phyloP scores from a whole-genome alignment of 2,888 invertebrate genomes.

The Blera fallax region DNA sequence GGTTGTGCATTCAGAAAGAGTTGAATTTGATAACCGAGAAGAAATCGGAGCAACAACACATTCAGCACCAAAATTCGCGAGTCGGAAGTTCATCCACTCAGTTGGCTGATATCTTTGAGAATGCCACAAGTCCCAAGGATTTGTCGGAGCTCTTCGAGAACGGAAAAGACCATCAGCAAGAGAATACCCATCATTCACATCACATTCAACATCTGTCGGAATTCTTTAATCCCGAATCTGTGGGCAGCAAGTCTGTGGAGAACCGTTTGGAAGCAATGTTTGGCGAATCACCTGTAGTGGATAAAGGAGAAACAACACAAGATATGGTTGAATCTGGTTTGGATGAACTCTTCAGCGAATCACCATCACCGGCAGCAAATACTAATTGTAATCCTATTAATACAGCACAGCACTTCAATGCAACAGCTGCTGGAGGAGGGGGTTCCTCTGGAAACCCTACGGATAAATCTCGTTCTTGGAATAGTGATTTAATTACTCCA shows the following conservation, averaged over 20 bases:
- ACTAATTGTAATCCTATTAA: constrained; percentile 25
- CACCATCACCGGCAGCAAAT: constrained; percentile 75
- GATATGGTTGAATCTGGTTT: constrained; percentile 80
- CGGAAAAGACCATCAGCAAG: constrained; percentile 73
- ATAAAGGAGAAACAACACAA: constrained; percentile 73
- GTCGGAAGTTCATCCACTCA: constrained; percentile 71
- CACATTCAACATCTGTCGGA: constrained; percentile 77
- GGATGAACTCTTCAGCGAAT: constrained; percentile 80
- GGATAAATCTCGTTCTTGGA: constrained; percentile 64
- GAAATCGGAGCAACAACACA: constrained; percentile 74
- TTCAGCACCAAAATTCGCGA: constrained; percentile 62
- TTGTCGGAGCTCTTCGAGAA: constrained; percentile 72
- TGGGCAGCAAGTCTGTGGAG: constrained; percentile 81
- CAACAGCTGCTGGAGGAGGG: constrained; percentile 15
- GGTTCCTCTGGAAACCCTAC: background rate
- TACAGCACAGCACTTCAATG: constrained; percentile 47
- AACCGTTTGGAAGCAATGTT: constrained; percentile 81
- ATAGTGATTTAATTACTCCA: constrained; percentile 67
- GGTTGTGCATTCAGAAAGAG: constrained; percentile 87
- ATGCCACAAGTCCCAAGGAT: constrained; percentile 79
- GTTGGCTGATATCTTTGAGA: constrained; percentile 80
- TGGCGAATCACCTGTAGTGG: constrained; percentile 80
- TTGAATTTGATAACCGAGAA: constrained; percentile 82
- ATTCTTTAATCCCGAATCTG: constrained; percentile 79
- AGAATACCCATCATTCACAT: constrained; percentile 70